These are phyloP conservation scores for Eupithecia tripunctaria DNA, from an alignment of 2,888 invertebrate genomes.

Conservation along the genomic window DNA sequence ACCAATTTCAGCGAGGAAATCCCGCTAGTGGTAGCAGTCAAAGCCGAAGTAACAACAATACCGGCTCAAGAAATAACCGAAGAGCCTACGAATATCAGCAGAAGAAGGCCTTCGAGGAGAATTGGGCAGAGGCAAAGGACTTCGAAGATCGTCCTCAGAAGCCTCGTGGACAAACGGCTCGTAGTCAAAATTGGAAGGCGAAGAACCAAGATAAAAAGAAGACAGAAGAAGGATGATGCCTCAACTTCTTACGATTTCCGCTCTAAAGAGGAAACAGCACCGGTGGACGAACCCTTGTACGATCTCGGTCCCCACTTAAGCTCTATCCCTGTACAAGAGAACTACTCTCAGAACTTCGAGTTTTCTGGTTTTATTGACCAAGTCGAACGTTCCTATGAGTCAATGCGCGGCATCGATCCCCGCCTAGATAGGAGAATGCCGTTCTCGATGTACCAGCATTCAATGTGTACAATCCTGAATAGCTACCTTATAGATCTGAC, in stretches of 20 bases:
- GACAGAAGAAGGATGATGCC: constrained; percentile 34
- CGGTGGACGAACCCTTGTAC: constrained; percentile 47
- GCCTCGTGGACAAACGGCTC: too few relatives aligned
- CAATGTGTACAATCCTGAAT: constrained; percentile 25
- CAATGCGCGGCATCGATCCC: constrained; percentile 45
- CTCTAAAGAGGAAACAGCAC: constrained; percentile 42
- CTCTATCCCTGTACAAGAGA: constrained; percentile 45
- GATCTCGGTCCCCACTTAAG: constrained; percentile 48
- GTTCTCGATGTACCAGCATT: constrained; percentile 47
- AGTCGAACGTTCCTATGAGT: constrained; percentile 44
- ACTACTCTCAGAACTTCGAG: constrained; percentile 45
- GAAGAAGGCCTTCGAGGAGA: too few relatives aligned
- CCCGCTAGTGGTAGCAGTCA: too few relatives aligned
- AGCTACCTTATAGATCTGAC: constrained; percentile 39
- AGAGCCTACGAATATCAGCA: too few relatives aligned
- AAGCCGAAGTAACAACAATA: too few relatives aligned
- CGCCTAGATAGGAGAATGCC: constrained; percentile 42
- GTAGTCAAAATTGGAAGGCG: constrained; percentile 28
- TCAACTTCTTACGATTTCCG: constrained; percentile 37
- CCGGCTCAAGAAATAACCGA: too few relatives aligned
- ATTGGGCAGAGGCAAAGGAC: too few relatives aligned
- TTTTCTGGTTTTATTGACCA: constrained; percentile 45
- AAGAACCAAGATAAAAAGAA: constrained; percentile 25
- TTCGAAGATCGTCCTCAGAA: too few relatives aligned
- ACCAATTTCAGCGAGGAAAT: too few relatives aligned